Evolutionary conservation across 2,797 vertebrate species (phyloP).

Genomic region (Aphelocoma californica): DNA sequence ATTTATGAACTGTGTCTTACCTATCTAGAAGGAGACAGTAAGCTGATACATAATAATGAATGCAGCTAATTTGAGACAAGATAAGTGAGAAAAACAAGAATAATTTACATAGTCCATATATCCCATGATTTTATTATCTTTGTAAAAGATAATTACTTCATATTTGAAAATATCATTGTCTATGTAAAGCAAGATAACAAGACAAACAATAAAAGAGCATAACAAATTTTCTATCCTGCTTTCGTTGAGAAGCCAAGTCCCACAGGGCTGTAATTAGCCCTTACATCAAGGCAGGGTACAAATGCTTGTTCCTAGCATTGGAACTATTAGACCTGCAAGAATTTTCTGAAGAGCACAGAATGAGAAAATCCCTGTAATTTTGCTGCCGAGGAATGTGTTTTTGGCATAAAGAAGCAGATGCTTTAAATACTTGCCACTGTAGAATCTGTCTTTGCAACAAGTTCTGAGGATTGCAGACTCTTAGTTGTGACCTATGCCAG

Average conservation of each 20-base stretch:
- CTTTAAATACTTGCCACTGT: neutral
- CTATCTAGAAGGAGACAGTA: neutral
- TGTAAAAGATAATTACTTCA: neutral
- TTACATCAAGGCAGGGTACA: neutral
- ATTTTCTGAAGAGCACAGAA: neutral
- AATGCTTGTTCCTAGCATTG: neutral
- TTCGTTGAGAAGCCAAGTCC: neutral
- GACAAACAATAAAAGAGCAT: neutral
- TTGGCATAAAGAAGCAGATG: neutral
- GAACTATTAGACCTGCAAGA: neutral
- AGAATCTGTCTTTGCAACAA: neutral
- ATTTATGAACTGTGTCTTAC: neutral
- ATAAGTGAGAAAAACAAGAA: neutral
- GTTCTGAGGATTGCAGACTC: neutral
- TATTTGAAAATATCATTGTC: neutral
- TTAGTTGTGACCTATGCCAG: rapidly evolving
- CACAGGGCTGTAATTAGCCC: neutral
- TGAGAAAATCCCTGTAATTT: conserved; percentile 30
- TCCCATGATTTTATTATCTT: neutral
- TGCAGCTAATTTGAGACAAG: neutral
- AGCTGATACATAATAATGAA: neutral
- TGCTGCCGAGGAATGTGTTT: neutral
- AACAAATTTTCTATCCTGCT: neutral
- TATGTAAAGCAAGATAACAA: neutral
- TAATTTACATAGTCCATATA: neutral